Evolutionary conservation across 2,888 invertebrate genomes (phyloP).

Genomic region (Tipula unca): DNA sequence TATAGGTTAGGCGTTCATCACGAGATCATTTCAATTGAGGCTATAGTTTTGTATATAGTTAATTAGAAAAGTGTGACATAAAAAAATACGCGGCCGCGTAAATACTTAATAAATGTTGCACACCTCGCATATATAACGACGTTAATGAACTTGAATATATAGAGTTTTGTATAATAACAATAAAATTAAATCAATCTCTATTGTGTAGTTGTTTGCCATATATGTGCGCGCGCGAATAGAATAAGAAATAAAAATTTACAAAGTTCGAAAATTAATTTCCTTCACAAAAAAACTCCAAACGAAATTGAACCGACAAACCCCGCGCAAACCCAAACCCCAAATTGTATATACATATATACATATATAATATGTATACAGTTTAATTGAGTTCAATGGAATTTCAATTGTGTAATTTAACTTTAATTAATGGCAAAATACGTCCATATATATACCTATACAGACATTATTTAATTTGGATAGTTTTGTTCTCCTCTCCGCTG

Average conservation of each 20-base stretch:
- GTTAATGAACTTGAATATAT: not conserved
- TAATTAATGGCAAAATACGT: not conserved
- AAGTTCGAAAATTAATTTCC: not conserved
- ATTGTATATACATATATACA: too few relatives aligned
- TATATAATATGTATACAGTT: not conserved
- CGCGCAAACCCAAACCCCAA: not conserved
- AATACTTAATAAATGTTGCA: not conserved
- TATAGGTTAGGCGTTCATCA: not conserved
- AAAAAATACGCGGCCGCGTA: not conserved
- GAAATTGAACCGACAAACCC: not conserved
- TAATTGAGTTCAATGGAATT: conserved; percentile 8
- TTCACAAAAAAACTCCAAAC: not conserved
- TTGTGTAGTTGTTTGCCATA: not conserved
- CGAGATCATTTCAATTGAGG: not conserved
- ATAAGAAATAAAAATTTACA: not conserved
- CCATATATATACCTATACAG: not conserved
- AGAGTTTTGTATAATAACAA: not conserved
- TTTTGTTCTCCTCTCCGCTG: not conserved
- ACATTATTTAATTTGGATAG: not conserved
- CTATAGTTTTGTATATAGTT: not conserved
- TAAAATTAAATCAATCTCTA: not conserved
- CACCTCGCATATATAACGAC: too few relatives aligned
- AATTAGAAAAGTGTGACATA: not conserved
- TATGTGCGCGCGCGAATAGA: not conserved
- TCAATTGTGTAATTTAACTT: not conserved